Percentiles rank a stretch among this genome's conserved stretches.
phyloP scores from a whole-genome alignment of 2,113 vertebrate species.

The Motacilla alba region DNA sequence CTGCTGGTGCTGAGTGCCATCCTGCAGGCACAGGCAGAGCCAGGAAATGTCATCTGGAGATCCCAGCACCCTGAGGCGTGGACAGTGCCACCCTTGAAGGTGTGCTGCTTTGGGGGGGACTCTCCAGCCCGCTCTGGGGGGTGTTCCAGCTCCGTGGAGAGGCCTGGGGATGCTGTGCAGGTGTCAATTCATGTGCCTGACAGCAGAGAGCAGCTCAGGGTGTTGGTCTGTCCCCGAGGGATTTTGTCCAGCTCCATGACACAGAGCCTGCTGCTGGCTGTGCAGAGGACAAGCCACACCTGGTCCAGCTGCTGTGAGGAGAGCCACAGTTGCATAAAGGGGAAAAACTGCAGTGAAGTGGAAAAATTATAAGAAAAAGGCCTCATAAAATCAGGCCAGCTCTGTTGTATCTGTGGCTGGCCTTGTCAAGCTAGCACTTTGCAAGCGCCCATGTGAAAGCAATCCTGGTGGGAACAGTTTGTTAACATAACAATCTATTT shows the following conservation, averaged over 20 bases:
- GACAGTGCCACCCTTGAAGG: background rate
- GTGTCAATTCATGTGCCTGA: fast-evolving
- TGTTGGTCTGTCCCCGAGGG: background rate
- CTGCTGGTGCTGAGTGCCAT: background rate
- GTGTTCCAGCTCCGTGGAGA: background rate
- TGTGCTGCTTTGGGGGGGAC: background rate
- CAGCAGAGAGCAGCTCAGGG: background rate
- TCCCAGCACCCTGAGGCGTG: background rate
- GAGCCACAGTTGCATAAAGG: background rate
- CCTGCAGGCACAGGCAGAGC: background rate
- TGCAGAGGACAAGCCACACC: background rate
- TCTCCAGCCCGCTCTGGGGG: background rate
- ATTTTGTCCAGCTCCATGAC: background rate
- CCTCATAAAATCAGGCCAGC: background rate
- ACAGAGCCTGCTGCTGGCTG: background rate
- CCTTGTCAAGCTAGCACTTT: background rate
- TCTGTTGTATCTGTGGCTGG: background rate
- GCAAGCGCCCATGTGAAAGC: background rate
- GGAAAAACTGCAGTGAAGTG: background rate
- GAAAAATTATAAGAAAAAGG: background rate
- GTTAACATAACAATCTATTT: background rate
- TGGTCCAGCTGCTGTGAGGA: background rate
- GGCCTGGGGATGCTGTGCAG: background rate
- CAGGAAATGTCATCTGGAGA: background rate
- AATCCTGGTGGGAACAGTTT: background rate